Conservation (phyloP, 2,888 invertebrate species). For the Asteroscopus sphinx region DNA sequence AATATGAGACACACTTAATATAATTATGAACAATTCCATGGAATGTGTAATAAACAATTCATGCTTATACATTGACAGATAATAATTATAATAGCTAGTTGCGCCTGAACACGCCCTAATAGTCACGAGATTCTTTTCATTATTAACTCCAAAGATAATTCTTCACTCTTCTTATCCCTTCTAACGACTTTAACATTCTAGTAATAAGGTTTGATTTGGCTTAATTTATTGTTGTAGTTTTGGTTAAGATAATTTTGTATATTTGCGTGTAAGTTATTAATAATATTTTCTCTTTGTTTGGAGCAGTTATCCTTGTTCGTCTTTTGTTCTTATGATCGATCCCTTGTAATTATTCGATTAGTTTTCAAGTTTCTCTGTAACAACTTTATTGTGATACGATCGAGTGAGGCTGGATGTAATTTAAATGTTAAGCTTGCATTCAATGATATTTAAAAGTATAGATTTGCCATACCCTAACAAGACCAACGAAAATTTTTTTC, state of each 20-base stretch:
- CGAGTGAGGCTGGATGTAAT: slow-evolving; percentile 21
- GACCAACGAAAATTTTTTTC: no score
- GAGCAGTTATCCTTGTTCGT: slow-evolving; percentile 58
- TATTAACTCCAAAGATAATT: slow-evolving; percentile 68
- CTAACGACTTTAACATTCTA: slow-evolving; percentile 15
- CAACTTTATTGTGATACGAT: slow-evolving; percentile 49
- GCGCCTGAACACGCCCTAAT: slow-evolving; percentile 61
- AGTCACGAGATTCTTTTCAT: slow-evolving; percentile 77
- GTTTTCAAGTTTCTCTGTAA: slow-evolving; percentile 48
- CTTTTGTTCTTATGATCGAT: slow-evolving; percentile 58
- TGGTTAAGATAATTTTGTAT: slow-evolving; percentile 30
- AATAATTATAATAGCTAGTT: slow-evolving; percentile 53
- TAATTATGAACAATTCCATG: slow-evolving; percentile 27
- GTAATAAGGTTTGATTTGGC: slow-evolving; percentile 33
- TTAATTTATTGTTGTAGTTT: neutral
- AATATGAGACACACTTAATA: slow-evolving; percentile 28
- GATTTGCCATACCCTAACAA: neutral
- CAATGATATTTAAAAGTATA: no score
- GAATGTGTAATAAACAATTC: slow-evolving; percentile 46
- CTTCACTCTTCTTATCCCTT: slow-evolving; percentile 26
- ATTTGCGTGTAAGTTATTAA: slow-evolving; percentile 69
- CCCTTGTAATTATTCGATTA: slow-evolving; percentile 57
- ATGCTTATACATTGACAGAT: slow-evolving; percentile 42
- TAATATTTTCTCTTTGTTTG: slow-evolving; percentile 73
- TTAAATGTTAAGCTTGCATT: slow-evolving; percentile 5